phyloP scores from a whole-genome alignment of 2,888 invertebrate species.

The Amblyteles armatorius region DNA sequence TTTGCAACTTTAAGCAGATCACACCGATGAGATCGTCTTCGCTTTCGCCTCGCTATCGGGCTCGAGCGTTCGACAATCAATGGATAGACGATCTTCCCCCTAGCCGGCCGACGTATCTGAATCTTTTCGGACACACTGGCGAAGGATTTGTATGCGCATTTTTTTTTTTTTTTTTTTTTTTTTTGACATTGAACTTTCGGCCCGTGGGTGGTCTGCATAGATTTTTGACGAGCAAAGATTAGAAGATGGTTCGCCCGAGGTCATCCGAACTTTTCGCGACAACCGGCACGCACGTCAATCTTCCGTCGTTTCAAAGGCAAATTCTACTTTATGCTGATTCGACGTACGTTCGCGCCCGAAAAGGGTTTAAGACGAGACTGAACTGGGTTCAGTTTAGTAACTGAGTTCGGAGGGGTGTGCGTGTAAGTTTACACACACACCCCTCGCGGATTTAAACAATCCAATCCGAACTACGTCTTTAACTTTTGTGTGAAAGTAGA shows the following conservation, averaged over 20 bases:
- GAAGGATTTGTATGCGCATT: slow-evolving; percentile 6
- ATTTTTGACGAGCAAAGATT: background rate
- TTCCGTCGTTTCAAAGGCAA: slow-evolving; percentile 18
- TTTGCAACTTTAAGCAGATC: background rate
- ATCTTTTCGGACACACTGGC: background rate
- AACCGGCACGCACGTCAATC: background rate
- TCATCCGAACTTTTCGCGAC: slow-evolving; percentile 2
- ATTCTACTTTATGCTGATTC: background rate
- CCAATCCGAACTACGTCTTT: no score
- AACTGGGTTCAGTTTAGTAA: no score
- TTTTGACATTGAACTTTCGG: background rate
- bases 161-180: background rate
- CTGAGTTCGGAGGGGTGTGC: no score
- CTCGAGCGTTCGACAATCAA: background rate
- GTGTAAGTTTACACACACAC: no score
- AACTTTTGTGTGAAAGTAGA: no score
- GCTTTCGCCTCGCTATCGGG: background rate
- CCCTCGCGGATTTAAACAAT: no score
- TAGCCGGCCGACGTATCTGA: background rate
- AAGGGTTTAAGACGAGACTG: no score
- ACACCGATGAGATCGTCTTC: background rate
- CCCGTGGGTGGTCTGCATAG: slow-evolving; percentile 1
- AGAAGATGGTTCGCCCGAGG: slow-evolving; percentile 4
- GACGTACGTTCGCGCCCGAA: background rate
- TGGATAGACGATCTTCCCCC: background rate